phyloP scores from a whole-genome alignment of 2,888 invertebrate species.

The Polydrusus pterygomalis region DNA sequence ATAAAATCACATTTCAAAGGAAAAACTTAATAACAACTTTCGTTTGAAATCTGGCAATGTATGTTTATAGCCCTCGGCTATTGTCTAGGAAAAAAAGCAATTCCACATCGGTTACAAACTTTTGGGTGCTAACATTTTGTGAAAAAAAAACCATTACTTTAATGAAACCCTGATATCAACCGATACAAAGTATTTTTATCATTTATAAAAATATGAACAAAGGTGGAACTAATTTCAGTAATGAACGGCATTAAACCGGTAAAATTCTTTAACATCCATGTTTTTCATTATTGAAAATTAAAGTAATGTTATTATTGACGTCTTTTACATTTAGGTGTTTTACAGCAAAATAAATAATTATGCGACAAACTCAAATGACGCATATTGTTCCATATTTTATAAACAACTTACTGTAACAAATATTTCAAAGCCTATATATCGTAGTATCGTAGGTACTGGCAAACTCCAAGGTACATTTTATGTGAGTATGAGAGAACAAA shows the following conservation, averaged over 20 bases:
- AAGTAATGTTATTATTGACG: background rate
- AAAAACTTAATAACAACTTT: background rate
- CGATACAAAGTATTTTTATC: slow-evolving; percentile 4
- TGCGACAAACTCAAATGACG: background rate
- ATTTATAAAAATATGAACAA: slow-evolving; percentile 7
- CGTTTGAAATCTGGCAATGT: background rate
- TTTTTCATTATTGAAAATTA: background rate
- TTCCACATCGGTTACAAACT: background rate
- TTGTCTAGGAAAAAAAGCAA: background rate
- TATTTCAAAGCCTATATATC: too few species aligned
- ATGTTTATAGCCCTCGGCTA: background rate
- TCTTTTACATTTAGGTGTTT: background rate
- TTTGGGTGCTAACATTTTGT: background rate
- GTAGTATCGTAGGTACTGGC: too few species aligned
- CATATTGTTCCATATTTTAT: background rate
- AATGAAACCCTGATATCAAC: background rate
- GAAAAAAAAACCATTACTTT: background rate
- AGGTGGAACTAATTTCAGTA: slow-evolving; percentile 17
- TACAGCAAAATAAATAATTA: background rate
- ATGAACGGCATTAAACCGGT: slow-evolving; percentile 15
- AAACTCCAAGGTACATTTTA: too few species aligned
- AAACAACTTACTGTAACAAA: background rate
- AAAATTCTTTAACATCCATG: background rate
- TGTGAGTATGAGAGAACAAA: too few species aligned
- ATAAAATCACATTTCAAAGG: too few species aligned